Conservation (phyloP, 2,797 vertebrate species). For the Lepus oiostolus region DNA sequence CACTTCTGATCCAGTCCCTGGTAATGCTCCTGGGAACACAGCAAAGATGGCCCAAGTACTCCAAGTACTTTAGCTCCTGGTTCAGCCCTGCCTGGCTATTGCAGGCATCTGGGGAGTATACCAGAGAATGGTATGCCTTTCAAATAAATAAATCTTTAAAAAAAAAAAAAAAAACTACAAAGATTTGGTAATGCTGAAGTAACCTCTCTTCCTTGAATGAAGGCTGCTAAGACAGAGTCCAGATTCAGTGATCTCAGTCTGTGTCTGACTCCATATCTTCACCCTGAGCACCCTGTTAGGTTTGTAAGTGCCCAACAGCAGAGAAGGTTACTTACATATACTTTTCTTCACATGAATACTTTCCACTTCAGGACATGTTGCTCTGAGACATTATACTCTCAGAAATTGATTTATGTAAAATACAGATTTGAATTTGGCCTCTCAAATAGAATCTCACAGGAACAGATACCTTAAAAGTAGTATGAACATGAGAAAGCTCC, state of each 20-base stretch:
- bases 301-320: background rate
- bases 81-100: too few relatives aligned
- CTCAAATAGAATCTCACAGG: background rate
- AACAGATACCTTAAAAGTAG: slow-evolving; percentile 11
- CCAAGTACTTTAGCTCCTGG: too few relatives aligned
- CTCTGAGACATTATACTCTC: background rate
- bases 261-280: slow-evolving; percentile 2
- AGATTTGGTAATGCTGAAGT: background rate
- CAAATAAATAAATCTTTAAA: too few relatives aligned
- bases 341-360: background rate
- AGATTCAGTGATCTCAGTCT: background rate
- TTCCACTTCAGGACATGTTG: background rate
- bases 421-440: background rate
- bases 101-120: too few relatives aligned
- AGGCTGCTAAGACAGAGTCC: slow-evolving; percentile 1
- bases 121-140: too few relatives aligned
- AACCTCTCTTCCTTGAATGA: background rate
- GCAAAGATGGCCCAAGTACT: too few relatives aligned
- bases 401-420: slow-evolving; percentile 43
- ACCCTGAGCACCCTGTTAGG: background rate
- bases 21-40: too few relatives aligned
- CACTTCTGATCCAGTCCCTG: too few relatives aligned
- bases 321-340: background rate
- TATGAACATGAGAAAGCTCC: slow-evolving; percentile 58
- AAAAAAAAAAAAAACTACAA: too few relatives aligned